phyloP scores from a whole-genome alignment of 2,113 vertebrate genomes.

The Macquaria australasica region DNA sequence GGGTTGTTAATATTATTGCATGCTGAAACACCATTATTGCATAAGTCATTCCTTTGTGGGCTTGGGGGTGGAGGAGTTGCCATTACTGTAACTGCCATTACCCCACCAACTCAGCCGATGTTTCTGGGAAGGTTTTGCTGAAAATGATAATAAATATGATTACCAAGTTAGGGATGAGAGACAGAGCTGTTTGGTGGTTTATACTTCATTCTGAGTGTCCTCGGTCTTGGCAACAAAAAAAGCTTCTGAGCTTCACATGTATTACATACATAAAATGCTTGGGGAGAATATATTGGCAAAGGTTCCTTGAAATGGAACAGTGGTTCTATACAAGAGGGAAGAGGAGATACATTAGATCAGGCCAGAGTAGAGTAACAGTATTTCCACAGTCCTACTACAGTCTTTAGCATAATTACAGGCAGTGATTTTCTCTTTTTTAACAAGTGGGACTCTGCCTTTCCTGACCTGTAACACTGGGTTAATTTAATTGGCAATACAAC shows the following conservation, averaged over 20 bases:
- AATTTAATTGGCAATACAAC: slow-evolving; percentile 75
- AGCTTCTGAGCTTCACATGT: slow-evolving; percentile 40
- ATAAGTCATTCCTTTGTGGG: slow-evolving; percentile 71
- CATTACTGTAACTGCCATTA: slow-evolving; percentile 47
- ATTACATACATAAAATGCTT: slow-evolving; percentile 47
- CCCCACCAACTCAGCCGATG: slow-evolving; percentile 38
- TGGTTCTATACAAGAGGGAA: slow-evolving; percentile 59
- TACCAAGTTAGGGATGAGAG: slow-evolving; percentile 37
- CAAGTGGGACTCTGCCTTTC: slow-evolving; percentile 55
- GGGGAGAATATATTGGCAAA: slow-evolving; percentile 61
- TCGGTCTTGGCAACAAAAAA: slow-evolving; percentile 37
- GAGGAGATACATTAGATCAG: slow-evolving; percentile 32
- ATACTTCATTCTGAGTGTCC: slow-evolving; percentile 26
- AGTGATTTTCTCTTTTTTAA: slow-evolving; percentile 54
- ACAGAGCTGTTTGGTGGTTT: slow-evolving; percentile 49
- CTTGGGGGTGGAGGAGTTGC: slow-evolving; percentile 32
- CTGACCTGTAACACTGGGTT: slow-evolving; percentile 65
- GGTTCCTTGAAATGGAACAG: slow-evolving; percentile 54
- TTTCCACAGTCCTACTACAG: slow-evolving; percentile 13
- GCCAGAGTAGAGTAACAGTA: slow-evolving; percentile 47
- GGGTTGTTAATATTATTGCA: slow-evolving; percentile 73
- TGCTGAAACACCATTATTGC: slow-evolving; percentile 79
- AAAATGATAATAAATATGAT: slow-evolving; percentile 74
- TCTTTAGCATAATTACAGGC: slow-evolving; percentile 54
- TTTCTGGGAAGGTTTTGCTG: slow-evolving; percentile 66